A percentile compares a stretch with the other conserved stretches of the same genome.
phyloP scores from a whole-genome alignment of 2,797 vertebrate genomes.

The Mustela erminea region DNA sequence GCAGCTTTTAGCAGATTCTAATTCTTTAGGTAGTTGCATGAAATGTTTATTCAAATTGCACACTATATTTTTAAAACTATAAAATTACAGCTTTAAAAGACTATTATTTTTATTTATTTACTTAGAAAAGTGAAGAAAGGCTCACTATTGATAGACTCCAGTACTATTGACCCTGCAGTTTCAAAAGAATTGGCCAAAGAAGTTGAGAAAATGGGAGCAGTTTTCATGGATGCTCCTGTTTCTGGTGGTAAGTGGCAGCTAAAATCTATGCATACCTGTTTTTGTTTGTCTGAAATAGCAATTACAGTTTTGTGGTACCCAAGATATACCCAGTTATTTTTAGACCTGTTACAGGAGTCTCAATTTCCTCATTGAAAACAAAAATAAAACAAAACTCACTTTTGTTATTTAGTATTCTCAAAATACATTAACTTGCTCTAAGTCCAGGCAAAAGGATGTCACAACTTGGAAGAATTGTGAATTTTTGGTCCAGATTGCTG shows the following conservation, averaged over 20 bases:
- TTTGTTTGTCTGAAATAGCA: slow-evolving; percentile 34
- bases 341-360: background rate
- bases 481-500: slow-evolving; percentile 35
- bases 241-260: slow-evolving; percentile 94
- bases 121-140: slow-evolving; percentile 98
- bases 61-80: slow-evolving; percentile 31
- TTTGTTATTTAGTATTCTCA: background rate
- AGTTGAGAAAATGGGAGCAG: slow-evolving; percentile 97
- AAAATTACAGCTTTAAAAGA: background rate
- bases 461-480: background rate
- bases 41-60: slow-evolving; percentile 59
- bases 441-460: slow-evolving; percentile 13
- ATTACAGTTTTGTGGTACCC: background rate
- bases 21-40: slow-evolving; percentile 9
- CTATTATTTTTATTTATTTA: slow-evolving; percentile 78
- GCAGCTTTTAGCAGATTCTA: slow-evolving; percentile 45
- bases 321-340: background rate
- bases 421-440: background rate
- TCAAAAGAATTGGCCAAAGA: slow-evolving; percentile 97
- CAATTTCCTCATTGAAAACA: slow-evolving; percentile 41
- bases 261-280: background rate
- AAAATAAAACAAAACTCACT: slow-evolving; percentile 9
- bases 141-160: slow-evolving; percentile 98
- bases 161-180: slow-evolving; percentile 97
- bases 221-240: slow-evolving; percentile 99